Evolutionary conservation across 2,797 vertebrate species (phyloP).

Genomic region (Perdix hodgsoniae): DNA sequence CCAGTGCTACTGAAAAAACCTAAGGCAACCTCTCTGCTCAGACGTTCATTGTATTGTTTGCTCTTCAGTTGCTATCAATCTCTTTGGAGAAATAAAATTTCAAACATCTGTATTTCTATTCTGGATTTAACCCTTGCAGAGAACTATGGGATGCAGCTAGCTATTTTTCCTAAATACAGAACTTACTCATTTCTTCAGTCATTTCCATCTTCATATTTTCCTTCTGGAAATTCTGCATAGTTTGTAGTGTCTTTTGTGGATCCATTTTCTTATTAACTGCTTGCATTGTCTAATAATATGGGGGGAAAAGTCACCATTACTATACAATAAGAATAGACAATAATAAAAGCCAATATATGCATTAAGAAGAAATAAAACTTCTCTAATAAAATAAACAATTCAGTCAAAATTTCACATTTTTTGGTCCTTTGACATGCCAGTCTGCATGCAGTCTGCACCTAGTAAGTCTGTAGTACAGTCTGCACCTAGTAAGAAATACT

Average conservation of each 20-base stretch:
- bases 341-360: not conserved
- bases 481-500: not conserved
- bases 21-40: not conserved
- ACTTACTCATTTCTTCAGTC: slow-evolving; percentile 98
- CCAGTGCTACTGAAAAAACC: not conserved
- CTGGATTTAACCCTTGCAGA: not conserved
- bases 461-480: not conserved
- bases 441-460: not conserved
- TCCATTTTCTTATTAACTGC: slow-evolving; percentile 99
- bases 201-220: slow-evolving; percentile 99
- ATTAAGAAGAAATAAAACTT: not conserved
- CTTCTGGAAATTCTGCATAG: slow-evolving; percentile 99
- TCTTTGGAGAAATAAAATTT: not conserved
- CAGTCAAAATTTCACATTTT: not conserved
- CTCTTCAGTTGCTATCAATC: not conserved
- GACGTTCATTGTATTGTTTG: not conserved
- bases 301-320: slow-evolving; percentile 2
- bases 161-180: not conserved
- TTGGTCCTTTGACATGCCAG: not conserved
- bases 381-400: not conserved
- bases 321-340: not conserved
- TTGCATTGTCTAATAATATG: slow-evolving; percentile 91
- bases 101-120: not conserved
- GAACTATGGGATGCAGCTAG: not conserved
- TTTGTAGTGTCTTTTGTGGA: slow-evolving; percentile 96